Percentiles rank a stretch among this genome's conserved stretches.
These are phyloP conservation scores for Caenorhabditis sp. DNA, from an alignment of 2,888 invertebrate genomes.

Conservation along the genomic window DNA sequence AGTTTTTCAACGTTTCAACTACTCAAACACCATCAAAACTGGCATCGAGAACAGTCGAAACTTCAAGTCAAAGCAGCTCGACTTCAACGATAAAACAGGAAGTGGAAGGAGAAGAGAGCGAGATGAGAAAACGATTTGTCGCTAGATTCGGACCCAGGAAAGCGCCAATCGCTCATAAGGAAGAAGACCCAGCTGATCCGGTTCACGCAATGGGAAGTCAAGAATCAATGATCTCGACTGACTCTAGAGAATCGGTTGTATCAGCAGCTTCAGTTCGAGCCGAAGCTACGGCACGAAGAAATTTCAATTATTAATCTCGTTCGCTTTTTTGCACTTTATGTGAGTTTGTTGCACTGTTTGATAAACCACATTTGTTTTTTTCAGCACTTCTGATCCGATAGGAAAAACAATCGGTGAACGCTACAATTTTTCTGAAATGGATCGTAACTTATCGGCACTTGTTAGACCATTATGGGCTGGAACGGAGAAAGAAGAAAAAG, in stretches of 20 bases:
- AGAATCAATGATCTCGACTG: constrained; percentile 52
- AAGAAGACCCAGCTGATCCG: constrained; percentile 57
- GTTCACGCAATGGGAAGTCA: constrained; percentile 38
- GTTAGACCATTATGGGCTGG: constrained; percentile 54
- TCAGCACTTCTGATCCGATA: constrained; percentile 52
- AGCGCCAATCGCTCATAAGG: constrained; percentile 51
- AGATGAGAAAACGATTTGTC: constrained; percentile 56
- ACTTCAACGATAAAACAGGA: constrained; percentile 26
- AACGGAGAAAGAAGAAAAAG: constrained; percentile 45
- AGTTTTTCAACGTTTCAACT: constrained; percentile 20
- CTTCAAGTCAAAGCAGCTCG: constrained; percentile 18
- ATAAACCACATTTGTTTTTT: constrained; percentile 9
- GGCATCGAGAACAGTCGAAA: constrained; percentile 27
- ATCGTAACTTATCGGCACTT: constrained; percentile 51
- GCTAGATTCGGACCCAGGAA: constrained; percentile 51
- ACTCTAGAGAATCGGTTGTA: constrained; percentile 61
- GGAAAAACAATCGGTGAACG: constrained; percentile 44
- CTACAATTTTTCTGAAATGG: constrained; percentile 50
- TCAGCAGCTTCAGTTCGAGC: constrained; percentile 60
- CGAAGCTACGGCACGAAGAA: constrained; percentile 57
- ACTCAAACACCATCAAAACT: constrained; percentile 35
- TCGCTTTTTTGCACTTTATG: constrained; percentile 15
- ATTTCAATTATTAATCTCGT: constrained; percentile 61
- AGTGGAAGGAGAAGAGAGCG: constrained; percentile 37
- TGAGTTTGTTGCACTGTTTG: constrained; percentile 18